Conservation (phyloP, 2,797 vertebrate species). For the Cossypha dichroa region DNA sequence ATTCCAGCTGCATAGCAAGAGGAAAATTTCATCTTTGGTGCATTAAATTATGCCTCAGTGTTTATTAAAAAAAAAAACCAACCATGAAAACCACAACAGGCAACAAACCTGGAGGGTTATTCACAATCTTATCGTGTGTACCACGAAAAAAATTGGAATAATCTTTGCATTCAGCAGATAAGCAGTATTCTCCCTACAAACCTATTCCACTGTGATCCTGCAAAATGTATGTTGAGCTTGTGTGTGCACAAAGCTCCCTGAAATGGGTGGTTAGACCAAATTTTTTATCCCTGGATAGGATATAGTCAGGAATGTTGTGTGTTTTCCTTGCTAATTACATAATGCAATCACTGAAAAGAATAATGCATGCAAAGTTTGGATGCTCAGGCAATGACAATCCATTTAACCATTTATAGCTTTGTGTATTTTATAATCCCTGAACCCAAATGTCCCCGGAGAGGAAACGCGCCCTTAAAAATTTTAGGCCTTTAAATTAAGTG, state of each 20-base stretch:
- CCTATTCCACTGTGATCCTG: neutral
- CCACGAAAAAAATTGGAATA: neutral
- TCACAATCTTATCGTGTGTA: neutral
- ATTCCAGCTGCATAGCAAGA: conserved; percentile 13
- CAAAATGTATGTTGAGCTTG: neutral
- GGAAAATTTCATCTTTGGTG: neutral
- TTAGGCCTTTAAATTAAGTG: conserved; percentile 2
- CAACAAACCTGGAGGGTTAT: neutral
- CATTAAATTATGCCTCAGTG: neutral
- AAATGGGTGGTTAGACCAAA: neutral
- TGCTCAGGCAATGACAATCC: neutral
- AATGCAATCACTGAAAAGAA: neutral
- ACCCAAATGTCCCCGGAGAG: neutral
- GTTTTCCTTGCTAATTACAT: neutral
- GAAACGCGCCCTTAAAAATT: neutral
- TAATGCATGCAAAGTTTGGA: neutral
- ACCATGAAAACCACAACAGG: neutral
- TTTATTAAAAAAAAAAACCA: neutral
- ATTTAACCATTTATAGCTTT: conserved; percentile 5
- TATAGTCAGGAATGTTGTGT: neutral
- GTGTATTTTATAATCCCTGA: neutral
- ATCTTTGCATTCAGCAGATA: neutral
- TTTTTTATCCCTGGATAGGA: neutral
- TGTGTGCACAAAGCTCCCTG: neutral
- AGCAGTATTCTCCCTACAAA: neutral